Evolutionary conservation across 2,888 invertebrate species (phyloP), one percentile per base, ranked within the genome.

Genomic region (Scaptomyza reducta): DNA sequence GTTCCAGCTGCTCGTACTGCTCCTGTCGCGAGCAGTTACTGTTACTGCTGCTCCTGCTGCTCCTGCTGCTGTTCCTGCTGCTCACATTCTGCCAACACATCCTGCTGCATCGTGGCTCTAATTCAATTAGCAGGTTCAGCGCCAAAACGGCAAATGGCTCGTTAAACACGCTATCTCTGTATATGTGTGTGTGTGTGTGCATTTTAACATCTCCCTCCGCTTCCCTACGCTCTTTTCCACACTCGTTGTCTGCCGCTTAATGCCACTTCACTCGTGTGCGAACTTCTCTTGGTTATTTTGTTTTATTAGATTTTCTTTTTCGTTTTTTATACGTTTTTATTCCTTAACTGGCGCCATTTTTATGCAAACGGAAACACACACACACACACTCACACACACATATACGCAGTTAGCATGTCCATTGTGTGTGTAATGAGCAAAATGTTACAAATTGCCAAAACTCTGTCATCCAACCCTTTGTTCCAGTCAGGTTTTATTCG

Each of bases 91-190:
- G n/a, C n/a, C n/a, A n/a, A n/a, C 54, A n/a, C 38, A 29, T 77
- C 60, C 63, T 68, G 78, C 66, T 73, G 86, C 79, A 81, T 60
- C 71, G 79, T 71, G 76, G 51, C 74, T 83, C 84, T 84, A 84
- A 84, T 84, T 84, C 88, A 84, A 84, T 84, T 84, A 84, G 88
- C 88, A 88, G 87, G 88, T 84, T 84, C 87, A 88, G 81, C 87
- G 84, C 87, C 88, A 86, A 86, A 88, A 87, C 77, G 65, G 88
- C 87, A 87, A 84, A 84, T 84, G 84, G 85, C 84, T 84, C 88
- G 87, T 84, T 84, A 88, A 84, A 84, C 84, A 84, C 80, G 87
- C 84, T 87, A 60, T 75, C 57, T 63, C 14, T 9, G 38, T 16
- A 16, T 16, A 16, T 40, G 16, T 40, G 40, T 40, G 40, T 16